Evolutionary conservation across 1,140 invertebrate species (phyloP), one percentile per base, ranked within the genome.

Genomic region (Druon quercuslanigerum): DNA sequence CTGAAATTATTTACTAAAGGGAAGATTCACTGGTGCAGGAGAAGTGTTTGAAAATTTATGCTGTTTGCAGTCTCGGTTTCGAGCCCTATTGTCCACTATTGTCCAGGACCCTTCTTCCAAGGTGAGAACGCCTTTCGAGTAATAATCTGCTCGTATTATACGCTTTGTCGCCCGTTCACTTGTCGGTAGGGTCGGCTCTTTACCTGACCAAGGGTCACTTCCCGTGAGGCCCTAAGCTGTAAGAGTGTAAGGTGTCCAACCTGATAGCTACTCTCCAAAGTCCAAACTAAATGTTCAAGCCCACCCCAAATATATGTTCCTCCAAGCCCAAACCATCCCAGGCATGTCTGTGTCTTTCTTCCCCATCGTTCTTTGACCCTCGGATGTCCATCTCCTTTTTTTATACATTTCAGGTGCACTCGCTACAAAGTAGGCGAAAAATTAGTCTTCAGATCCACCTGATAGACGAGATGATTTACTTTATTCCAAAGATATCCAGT

Each of bases 61-160:
- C 88, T 91, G 90, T 91, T 90, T 91, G 88, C 83, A 87, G 89
- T 91, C 85, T 91, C 89, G 87, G 89, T 91, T 90, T 90, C 90
- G 87, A 76, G 83, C 81, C 78, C 87, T 84, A 91, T 91, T 90
- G 89, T 91, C 89, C 87, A 87, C 80, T 78, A 90, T 90, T 90
- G 88, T 91, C 89, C 90, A 84, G 86, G 84, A 88, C 88, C 90
- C 88, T 88, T 85, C 87, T 87, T 84, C 86, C 79, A 85, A 91
- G 90, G 90, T 90, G 90, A 87, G 88, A 90, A 91, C 89, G 90
- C 89, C 89, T 88, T 90, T 88, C 84, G 86, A 86, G 83, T 87
- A 89, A 90, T 91, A 91, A 91, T 91, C 90, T 89, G 80, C 83
- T 85, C 80, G 84, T 82, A 90, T 91, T 90, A 87, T 88, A 86